Evolutionary conservation across 2,113 vertebrate genomes (phyloP).

Genomic region (Cathartes aura): DNA sequence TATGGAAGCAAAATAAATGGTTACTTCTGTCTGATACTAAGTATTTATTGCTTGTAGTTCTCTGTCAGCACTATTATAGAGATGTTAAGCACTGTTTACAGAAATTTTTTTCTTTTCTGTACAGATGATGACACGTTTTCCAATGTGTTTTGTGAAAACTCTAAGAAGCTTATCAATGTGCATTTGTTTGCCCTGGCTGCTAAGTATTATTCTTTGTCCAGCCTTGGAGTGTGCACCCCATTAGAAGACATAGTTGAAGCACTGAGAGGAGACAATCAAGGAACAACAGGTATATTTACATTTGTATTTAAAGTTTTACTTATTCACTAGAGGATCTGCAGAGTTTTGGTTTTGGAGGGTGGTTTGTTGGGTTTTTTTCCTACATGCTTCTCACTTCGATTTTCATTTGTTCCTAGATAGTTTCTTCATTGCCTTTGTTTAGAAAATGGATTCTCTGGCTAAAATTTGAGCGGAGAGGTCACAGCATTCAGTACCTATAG

Average conservation of each 20-base stretch:
- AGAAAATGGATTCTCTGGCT: neutral
- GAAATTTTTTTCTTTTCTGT: neutral
- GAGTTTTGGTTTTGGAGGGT: neutral
- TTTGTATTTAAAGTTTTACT: neutral
- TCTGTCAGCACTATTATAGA: neutral
- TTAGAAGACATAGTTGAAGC: conserved; percentile 80
- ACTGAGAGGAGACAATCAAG: conserved; percentile 60
- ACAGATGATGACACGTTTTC: conserved; percentile 62
- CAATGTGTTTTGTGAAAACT: conserved; percentile 83
- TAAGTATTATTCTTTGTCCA: conserved; percentile 80
- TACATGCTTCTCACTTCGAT: neutral
- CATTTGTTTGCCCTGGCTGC: conserved; percentile 80
- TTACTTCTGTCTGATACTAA: neutral
- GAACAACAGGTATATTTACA: conserved; percentile 55
- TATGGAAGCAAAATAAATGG: neutral
- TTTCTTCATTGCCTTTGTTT: neutral
- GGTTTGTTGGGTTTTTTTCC: neutral
- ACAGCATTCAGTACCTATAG: neutral
- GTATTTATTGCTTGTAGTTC: neutral
- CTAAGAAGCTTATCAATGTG: conserved; percentile 80
- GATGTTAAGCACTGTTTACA: neutral
- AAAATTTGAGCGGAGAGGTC: neutral
- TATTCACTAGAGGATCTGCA: neutral
- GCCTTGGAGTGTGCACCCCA: conserved; percentile 82
- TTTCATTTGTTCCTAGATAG: neutral